Conservation (phyloP, 2,113 vertebrate genomes). For the Polypterus senegalus region DNA sequence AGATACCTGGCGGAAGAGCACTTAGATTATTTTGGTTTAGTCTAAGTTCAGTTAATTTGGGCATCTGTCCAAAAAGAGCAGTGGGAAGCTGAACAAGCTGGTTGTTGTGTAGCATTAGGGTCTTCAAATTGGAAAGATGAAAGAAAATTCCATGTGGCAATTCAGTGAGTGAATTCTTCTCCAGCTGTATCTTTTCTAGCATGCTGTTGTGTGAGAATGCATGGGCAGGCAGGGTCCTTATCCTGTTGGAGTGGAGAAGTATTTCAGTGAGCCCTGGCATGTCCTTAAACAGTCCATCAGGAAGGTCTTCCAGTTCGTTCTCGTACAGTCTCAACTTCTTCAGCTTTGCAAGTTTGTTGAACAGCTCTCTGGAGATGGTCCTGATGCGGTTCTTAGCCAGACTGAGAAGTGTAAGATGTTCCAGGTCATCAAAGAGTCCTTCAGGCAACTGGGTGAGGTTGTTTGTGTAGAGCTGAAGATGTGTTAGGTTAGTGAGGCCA, state of each 20-base stretch:
- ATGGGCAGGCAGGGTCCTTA: conserved; percentile 38
- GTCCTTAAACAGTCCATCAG: conserved; percentile 43
- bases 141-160: conserved; percentile 44
- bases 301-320: conserved; percentile 45
- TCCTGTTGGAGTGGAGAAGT: conserved; percentile 37
- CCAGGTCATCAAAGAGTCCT: conserved; percentile 49
- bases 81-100: conserved; percentile 36
- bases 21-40: conserved; percentile 43
- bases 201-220: conserved; percentile 47
- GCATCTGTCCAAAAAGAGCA: conserved; percentile 43
- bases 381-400: conserved; percentile 52
- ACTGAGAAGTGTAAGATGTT: conserved; percentile 39
- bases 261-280: conserved; percentile 45
- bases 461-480: conserved; percentile 43
- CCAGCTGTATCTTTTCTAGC: conserved; percentile 40
- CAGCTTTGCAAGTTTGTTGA: conserved; percentile 45
- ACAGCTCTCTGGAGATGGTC: conserved; percentile 29
- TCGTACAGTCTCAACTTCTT: conserved; percentile 46
- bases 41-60: conserved; percentile 39
- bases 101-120: conserved; percentile 44
- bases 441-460: conserved; percentile 48
- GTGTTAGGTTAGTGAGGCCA: conserved; percentile 30
- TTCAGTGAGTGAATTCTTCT: conserved; percentile 26
- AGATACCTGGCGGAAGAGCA: conserved; percentile 39
- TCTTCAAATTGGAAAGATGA: conserved; percentile 43